Base-by-base conservation (phyloP, 2,113 vertebrate genomes). In the Eudyptes chrysolophus region DNA sequence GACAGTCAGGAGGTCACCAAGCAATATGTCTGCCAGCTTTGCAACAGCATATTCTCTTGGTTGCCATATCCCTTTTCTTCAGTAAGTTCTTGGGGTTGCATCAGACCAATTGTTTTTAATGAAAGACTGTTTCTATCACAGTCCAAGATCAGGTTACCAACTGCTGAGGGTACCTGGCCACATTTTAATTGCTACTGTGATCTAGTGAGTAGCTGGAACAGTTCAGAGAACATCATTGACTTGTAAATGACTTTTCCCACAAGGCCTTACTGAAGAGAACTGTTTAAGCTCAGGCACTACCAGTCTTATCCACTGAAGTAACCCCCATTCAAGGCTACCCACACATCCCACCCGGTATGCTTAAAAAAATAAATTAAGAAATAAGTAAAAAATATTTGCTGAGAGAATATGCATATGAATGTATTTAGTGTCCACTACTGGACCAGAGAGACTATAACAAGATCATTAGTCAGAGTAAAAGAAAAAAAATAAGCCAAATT, bases 291-390 rank as follows among this genome's bases (percentile, higher is more conserved):
- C 65, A 62, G 36, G 69, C 82, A 96, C 5, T 26, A 38, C 14
- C 48, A 60, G 17, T 16, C 18, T 70, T 44, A 75, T 29, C 68
- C 60, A 82, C 61, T 75, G 38, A 21, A 52, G 13, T 21, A 44
- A 62, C 66, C 92, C 66, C 92, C 51, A 71, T n/a, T 55, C 64
- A 55, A 42, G 27, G 40, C 44, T 46, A 52, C 30, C 44, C 15
- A 22, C 36, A 27, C 3, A 0, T 13, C 58, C 49, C 13, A 20
- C 46, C 19, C 1, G 0, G 29, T 7, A 32, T 0, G 0, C 40
- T 83, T 88, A 9, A 58, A 71, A 58, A 75, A 27, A 34, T 7
- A 17, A 46, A 4, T 6, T n/a, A 77, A 84, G 58, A 61, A 48
- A 24, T 1, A 48, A 6, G 25, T 22, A 20, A 64, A 52, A 38